Evolutionary conservation across 2,888 invertebrate species (phyloP).

Genomic region (Drosophila demipolita): DNA sequence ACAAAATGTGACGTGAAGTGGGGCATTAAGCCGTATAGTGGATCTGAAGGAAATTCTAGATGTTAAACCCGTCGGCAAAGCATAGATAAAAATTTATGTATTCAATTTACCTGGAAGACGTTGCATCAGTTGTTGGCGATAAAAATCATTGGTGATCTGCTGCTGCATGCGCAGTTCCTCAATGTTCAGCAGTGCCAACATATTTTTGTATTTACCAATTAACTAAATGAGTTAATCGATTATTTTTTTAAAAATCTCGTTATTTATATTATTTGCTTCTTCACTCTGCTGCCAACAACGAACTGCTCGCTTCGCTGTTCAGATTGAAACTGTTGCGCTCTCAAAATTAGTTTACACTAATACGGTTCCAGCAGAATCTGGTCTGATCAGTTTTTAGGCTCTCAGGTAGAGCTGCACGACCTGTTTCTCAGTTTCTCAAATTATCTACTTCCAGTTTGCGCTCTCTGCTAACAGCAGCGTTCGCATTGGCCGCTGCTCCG

Average conservation of each 20-base stretch:
- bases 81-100: background rate
- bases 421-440: conserved; percentile 52
- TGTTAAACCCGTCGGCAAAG: conserved; percentile 45
- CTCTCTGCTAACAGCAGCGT: conserved; percentile 36
- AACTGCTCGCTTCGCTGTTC: conserved; percentile 63
- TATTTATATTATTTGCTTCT: background rate
- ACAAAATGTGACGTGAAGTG: conserved; percentile 67
- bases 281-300: conserved; percentile 15
- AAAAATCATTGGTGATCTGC: conserved; percentile 83
- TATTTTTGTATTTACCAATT: conserved; percentile 19
- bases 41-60: conserved; percentile 65
- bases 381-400: conserved; percentile 46
- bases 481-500: conserved; percentile 54
- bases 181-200: conserved; percentile 73
- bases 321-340: conserved; percentile 63
- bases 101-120: conserved; percentile 80
- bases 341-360: conserved; percentile 32
- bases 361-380: conserved; percentile 67
- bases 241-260: background rate
- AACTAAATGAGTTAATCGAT: conserved; percentile 6
- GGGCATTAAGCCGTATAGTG: conserved; percentile 76
- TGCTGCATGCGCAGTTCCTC: conserved; percentile 83
- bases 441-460: conserved; percentile 23
- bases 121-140: conserved; percentile 84
- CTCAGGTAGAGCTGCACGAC: conserved; percentile 66